Percentiles rank a stretch among this genome's conserved stretches.
Evolutionary conservation across 2,888 invertebrate genomes (phyloP).

Genomic region (Bombylius discolor): DNA sequence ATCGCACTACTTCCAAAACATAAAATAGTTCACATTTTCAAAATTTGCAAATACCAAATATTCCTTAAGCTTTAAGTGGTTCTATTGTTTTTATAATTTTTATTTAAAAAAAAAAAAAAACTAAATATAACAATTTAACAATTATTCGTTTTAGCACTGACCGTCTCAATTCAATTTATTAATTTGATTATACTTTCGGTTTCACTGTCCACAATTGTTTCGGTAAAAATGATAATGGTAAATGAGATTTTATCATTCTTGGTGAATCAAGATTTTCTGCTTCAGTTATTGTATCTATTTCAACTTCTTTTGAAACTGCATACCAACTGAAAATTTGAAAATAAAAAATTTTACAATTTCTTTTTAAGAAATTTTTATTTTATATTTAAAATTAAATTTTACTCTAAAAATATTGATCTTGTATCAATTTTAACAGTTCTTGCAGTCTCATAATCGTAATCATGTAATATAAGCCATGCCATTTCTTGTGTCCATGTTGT

Average conservation of each 20-base stretch:
- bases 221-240: conserved; percentile 28
- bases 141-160: no score
- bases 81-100: no score
- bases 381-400: background rate
- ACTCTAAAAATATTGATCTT: conserved; percentile 9
- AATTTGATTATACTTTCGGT: conserved; percentile 21
- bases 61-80: no score
- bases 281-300: background rate
- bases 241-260: conserved; percentile 29
- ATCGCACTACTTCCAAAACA: no score
- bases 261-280: conserved; percentile 24
- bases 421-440: background rate
- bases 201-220: conserved; percentile 29
- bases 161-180: background rate
- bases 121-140: no score
- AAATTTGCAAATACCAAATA: no score
- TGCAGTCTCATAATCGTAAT: conserved; percentile 9
- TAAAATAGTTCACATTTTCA: no score
- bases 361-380: no score
- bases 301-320: background rate
- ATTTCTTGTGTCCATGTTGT: conserved; percentile 13
- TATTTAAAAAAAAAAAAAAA: background rate
- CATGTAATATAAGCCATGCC: conserved; percentile 6
- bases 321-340: background rate
- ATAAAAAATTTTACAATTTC: no score